phyloP scores from a whole-genome alignment of 2,797 vertebrate genomes.

The Rhinoraja longicauda region DNA sequence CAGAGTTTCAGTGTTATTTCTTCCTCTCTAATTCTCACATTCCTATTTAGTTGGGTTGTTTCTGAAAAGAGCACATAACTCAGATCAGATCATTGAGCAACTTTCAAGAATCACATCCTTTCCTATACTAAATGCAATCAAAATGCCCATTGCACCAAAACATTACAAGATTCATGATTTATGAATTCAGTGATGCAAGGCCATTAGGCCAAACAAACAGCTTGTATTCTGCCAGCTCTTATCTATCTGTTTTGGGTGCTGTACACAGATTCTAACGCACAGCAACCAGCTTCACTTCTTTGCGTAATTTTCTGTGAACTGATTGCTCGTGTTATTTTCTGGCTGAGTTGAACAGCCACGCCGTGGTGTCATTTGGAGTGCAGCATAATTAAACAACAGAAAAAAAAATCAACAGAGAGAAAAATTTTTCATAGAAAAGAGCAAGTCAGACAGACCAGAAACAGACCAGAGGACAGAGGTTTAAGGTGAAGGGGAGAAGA shows the following conservation, averaged over 20 bases:
- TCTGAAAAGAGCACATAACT: neutral
- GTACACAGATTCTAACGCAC: neutral
- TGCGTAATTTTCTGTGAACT: constrained; percentile 15
- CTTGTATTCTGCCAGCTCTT: neutral
- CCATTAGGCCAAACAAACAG: neutral
- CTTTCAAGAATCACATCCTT: neutral
- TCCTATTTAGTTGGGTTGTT: neutral
- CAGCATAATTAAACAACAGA: neutral
- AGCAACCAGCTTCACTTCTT: neutral
- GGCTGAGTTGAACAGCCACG: neutral
- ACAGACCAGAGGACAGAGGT: too few relatives aligned
- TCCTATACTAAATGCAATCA: neutral
- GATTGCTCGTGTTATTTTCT: neutral
- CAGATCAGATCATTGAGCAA: neutral
- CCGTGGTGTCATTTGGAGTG: neutral
- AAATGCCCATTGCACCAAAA: neutral
- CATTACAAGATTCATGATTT: neutral
- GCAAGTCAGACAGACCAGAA: too few relatives aligned
- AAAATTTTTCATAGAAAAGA: neutral
- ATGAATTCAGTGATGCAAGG: neutral
- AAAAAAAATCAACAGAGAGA: too few relatives aligned
- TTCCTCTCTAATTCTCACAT: neutral
- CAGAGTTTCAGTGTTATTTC: neutral
- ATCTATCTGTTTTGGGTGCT: neutral
- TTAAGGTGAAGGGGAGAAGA: too few relatives aligned